phyloP scores from a whole-genome alignment of 2,888 invertebrate genomes.

The Torymus texanus region DNA sequence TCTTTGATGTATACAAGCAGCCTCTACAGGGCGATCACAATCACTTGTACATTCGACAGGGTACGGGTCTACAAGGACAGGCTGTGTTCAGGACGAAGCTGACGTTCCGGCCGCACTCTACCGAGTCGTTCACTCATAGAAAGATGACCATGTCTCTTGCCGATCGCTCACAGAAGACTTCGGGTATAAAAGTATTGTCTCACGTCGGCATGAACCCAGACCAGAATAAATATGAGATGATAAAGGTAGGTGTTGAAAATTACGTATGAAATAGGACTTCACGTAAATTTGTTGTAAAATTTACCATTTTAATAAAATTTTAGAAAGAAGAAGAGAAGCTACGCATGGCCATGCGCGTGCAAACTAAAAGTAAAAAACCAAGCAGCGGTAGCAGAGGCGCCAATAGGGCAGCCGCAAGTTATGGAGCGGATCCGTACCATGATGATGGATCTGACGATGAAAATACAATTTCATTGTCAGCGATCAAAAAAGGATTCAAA shows the following conservation, averaged over 20 bases:
- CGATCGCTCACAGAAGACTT: constrained; percentile 94
- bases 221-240: constrained; percentile 90
- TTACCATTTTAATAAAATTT: constrained; percentile 40
- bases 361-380: constrained; percentile 79
- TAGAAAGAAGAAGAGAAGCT: constrained; percentile 98
- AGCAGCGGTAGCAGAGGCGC: constrained; percentile 74
- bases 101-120: constrained; percentile 98
- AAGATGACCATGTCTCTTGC: constrained; percentile 99
- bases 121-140: constrained; percentile 98
- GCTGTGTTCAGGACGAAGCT: constrained; percentile 97
- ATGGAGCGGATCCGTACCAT: constrained; percentile 76
- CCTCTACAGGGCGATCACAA: constrained; percentile 96
- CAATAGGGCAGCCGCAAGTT: constrained; percentile 74
- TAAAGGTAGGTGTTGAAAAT: constrained; percentile 81
- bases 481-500: constrained; percentile 96
- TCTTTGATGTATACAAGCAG: constrained; percentile 98
- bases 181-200: constrained; percentile 96
- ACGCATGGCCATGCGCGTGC: constrained; percentile 88
- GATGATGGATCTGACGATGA: constrained; percentile 96
- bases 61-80: constrained; percentile 97
- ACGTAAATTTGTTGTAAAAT: constrained; percentile 5
- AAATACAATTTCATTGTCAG: constrained; percentile 92
- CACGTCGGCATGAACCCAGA: constrained; percentile 97
- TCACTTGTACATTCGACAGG: constrained; percentile 97
- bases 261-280: background rate